These are phyloP conservation scores for Brotula barbata DNA, from an alignment of 2,797 vertebrate genomes.

Conservation along the genomic window DNA sequence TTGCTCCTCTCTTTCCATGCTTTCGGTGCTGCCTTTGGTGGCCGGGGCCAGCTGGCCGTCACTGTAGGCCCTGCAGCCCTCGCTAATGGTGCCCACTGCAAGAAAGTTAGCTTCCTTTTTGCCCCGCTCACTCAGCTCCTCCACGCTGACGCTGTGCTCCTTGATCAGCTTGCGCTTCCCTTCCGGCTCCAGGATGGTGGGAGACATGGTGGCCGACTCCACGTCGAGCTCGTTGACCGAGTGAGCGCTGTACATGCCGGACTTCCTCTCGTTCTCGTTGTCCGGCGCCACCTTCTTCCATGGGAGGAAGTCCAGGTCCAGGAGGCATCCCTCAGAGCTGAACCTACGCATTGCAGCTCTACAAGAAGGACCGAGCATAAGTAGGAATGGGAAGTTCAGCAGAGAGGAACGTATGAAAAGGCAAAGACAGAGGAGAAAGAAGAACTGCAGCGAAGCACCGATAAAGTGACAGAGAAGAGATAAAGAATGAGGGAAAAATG, in stretches of 20 bases:
- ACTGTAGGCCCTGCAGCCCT: constrained; percentile 81
- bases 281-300: constrained; percentile 59
- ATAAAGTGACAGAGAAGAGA: not conserved
- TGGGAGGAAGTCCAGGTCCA: constrained; percentile 74
- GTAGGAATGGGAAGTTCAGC: constrained; percentile 5
- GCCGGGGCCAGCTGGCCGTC: constrained; percentile 78
- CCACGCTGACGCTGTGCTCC: constrained; percentile 73
- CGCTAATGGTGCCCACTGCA: constrained; percentile 50
- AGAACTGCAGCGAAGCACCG: not conserved
- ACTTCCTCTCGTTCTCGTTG: constrained; percentile 3
- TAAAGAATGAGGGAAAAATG: too few relatives aligned
- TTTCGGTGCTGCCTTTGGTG: constrained; percentile 41
- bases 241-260: constrained; percentile 22
- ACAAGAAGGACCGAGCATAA: not conserved
- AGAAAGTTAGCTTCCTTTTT: constrained; percentile 58
- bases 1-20: constrained; percentile 45
- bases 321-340: constrained; percentile 80
- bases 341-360: constrained; percentile 72
- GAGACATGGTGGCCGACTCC: not conserved
- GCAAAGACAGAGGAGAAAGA: not conserved
- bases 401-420: constrained; percentile 3
- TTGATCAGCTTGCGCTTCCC: constrained; percentile 38
- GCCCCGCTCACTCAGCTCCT: constrained; percentile 61
- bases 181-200: constrained; percentile 41
- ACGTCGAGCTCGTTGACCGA: not conserved